These are phyloP conservation scores for Campoplex nolae DNA, from an alignment of 2,888 invertebrate genomes.

Conservation along the genomic window DNA sequence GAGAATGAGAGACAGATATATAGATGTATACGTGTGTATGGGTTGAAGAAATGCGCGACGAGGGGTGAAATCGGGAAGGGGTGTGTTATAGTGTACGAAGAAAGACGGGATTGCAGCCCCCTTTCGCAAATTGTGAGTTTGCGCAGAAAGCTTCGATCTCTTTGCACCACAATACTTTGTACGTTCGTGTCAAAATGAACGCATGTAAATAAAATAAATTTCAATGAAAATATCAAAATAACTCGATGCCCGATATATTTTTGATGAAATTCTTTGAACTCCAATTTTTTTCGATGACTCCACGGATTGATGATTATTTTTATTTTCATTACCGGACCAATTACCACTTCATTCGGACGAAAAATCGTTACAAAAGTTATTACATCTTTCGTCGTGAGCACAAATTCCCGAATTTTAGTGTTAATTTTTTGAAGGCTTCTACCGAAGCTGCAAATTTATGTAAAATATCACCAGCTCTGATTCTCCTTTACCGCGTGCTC, in stretches of 20 bases:
- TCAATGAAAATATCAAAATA: background rate
- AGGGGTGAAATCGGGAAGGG: slow-evolving; percentile 39
- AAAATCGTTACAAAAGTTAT: background rate
- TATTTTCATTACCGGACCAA: background rate
- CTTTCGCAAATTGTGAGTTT: slow-evolving; percentile 55
- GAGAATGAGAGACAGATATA: slow-evolving; percentile 51
- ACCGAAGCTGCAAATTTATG: slow-evolving; percentile 15
- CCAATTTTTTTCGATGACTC: background rate
- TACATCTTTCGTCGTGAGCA: slow-evolving; percentile 1
- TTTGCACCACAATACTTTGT: background rate
- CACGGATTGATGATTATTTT: background rate
- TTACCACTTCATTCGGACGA: background rate
- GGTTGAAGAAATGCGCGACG: slow-evolving; percentile 13
- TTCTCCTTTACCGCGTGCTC: slow-evolving; percentile 6
- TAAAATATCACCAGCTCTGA: slow-evolving; percentile 35
- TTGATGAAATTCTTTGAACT: background rate
- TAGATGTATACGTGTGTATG: background rate
- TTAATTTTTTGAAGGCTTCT: background rate
- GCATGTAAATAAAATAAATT: background rate
- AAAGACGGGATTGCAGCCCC: slow-evolving; percentile 56
- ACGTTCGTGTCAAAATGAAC: background rate
- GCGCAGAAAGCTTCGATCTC: slow-evolving; percentile 48
- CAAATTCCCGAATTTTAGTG: background rate
- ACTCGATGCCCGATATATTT: slow-evolving; percentile 6
- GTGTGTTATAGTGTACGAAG: slow-evolving; percentile 52